phyloP scores from a whole-genome alignment of 2,888 invertebrate species.

The Ormyrus labotus region DNA sequence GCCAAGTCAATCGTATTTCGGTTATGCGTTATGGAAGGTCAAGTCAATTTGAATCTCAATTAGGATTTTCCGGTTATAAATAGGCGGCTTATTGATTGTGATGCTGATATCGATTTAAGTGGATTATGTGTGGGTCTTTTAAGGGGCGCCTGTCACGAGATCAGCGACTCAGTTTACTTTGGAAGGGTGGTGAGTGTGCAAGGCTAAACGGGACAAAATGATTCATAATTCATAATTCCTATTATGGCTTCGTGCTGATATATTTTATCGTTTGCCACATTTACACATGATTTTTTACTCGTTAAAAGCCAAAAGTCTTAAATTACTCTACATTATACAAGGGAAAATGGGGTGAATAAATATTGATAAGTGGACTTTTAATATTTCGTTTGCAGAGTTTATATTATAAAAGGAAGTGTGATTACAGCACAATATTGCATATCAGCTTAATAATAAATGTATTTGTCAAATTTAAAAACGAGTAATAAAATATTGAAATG shows the following conservation, averaged over 20 bases:
- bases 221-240: constrained; percentile 50
- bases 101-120: constrained; percentile 47
- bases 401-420: too few relatives aligned
- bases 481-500: too few relatives aligned
- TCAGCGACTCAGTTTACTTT: neutral
- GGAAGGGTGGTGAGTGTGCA: neutral
- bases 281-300: too few relatives aligned
- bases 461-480: too few relatives aligned
- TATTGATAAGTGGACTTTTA: too few relatives aligned
- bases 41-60: constrained; percentile 45
- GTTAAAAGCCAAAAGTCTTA: too few relatives aligned
- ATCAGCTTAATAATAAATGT: too few relatives aligned
- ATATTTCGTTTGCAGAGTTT: too few relatives aligned
- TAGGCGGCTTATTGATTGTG: constrained; percentile 45
- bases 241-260: constrained; percentile 30
- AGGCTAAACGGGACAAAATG: constrained; percentile 39
- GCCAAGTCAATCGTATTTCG: neutral
- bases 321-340: too few relatives aligned
- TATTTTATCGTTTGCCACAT: constrained; percentile 1
- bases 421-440: too few relatives aligned
- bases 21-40: neutral
- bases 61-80: constrained; percentile 50
- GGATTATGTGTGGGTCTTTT: constrained; percentile 37
- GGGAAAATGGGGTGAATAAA: too few relatives aligned
- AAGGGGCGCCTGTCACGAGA: constrained; percentile 42